Evolutionary conservation across 2,797 vertebrate species (phyloP), one percentile per base, ranked within the genome.

Genomic region (Sebastes ruberrimus): DNA sequence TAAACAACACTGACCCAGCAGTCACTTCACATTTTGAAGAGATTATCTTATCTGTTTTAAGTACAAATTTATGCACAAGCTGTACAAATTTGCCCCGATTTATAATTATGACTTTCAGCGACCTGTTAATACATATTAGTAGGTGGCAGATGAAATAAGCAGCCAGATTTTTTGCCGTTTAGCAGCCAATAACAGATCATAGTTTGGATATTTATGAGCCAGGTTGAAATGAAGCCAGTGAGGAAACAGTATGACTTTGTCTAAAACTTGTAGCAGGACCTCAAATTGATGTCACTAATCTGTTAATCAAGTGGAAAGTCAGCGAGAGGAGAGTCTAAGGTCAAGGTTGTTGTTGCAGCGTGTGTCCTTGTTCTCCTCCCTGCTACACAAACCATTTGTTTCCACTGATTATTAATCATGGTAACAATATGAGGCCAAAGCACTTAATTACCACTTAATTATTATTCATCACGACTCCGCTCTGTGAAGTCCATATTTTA

Each of bases 311-410:
- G 32, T 70, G 73, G 76, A 80, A 84, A 83, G 46, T 22, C 20
- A 74, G 22, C n/a, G 67, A 82, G 74, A 77, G 76, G 53, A 82
- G 63, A 84, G 80, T 25, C 89, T 76, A 88, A 88, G 82, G 86
- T 85, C 83, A 89, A 74, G 49, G 65, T 70, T 65, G 68, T 10
- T 49, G 18, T 46, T 75, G 66, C 68, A 74, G 83, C 67, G 23
- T n/a, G 57, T 30, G 13, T 62, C 49, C 70, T 66, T 32, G 8
- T 52, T 76, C 62, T 73, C 56, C 32, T 81, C 35, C 4, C 56
- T 13, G 71, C 67, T 23, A 60, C 66, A 67, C 66, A 74, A 74
- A 52, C 28, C 57, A 33, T 84, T 88, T 86, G 59, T 78, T 83
- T 83, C 49, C 55, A 1, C 1, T 67, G 59, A 78, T 76, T 71